Base-by-base conservation (phyloP, 64 coral and sea anemone species). In the Pocillopora damicornis region DNA sequence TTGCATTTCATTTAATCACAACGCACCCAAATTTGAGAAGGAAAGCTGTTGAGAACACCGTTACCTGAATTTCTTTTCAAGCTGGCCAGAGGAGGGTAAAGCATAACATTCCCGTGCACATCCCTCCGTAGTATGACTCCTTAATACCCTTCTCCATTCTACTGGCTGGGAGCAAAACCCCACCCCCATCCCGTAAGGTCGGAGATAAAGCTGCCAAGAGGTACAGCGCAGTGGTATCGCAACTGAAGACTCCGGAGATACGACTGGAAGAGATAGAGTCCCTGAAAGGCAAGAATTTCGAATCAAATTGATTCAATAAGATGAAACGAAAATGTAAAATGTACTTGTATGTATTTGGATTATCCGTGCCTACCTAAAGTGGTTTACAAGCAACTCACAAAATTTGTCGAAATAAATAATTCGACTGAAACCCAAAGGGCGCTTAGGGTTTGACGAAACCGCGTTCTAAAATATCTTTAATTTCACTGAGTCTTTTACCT, bases 141-240 rank as follows among this genome's bases (percentile, higher is more conserved):
- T 89, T 15, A 88, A 58, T 0, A 95, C 96, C 26, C 83, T 76
- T 78, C 83, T 95, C 96, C 96, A 98, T 57, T 92, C 81, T 51
- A 96, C 61, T n/a, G 94, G 79, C 75, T 87, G 87, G 20, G 91
- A 93, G 61, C 91, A 87, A 45, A 93, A 96, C 4, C 94, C 94
- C 72, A 96, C 94, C 17, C 82, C 88, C 7, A 87, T 69, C 59
- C 94, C 85, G 8, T 90, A 82, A 22, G 94, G 94, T 80, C 91
- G 83, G 2, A 90, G 67, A 56, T 96, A 96, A 20, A 96, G 76
- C 76, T 96, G 74, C 94, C 94, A 96, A 25, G 91, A 90, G 67
- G 89, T 83, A 59, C 73, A 91, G 6, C 86, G 91, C 9, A 96
- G 71, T 18, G 94, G 94, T 22, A 93, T 90, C 9, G 90, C 76